Percentiles rank a stretch among this genome's conserved stretches.
Conservation (phyloP, 1,140 invertebrate genomes). For the Heliconius himera region DNA sequence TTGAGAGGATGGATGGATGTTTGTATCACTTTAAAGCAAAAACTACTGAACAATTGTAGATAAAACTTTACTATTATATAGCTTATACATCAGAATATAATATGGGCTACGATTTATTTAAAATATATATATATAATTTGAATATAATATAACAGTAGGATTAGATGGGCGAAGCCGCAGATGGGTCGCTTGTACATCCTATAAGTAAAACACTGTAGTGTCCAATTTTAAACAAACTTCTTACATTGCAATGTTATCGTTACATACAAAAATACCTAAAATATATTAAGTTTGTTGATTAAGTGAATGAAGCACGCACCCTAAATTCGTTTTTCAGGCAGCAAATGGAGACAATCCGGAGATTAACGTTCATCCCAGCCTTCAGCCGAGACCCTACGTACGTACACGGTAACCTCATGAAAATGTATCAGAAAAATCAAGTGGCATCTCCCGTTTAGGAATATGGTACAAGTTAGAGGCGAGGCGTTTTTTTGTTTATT, state of each 20-base stretch:
- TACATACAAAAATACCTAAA: background rate
- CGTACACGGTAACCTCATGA: conserved; percentile 70
- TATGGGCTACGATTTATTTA: no score
- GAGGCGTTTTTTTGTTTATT: background rate
- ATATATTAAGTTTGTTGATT: background rate
- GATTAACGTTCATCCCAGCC: conserved; percentile 68
- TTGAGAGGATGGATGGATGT: background rate
- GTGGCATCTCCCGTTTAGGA: conserved; percentile 50
- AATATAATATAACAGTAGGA: no score
- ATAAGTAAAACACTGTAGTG: no score
- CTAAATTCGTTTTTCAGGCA: background rate
- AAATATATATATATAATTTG: no score
- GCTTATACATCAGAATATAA: no score
- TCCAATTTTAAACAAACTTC: no score
- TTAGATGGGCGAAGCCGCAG: no score
- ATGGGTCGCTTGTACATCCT: no score
- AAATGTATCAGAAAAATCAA: conserved; percentile 80
- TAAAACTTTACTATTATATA: no score
- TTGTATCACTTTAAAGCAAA: background rate
- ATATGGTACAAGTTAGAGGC: conserved; percentile 46
- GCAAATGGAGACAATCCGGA: conserved; percentile 44
- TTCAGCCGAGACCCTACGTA: conserved; percentile 42
- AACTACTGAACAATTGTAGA: no score
- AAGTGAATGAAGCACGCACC: background rate
- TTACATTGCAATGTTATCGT: no score